Base-by-base conservation (phyloP, 2,797 vertebrate species). In the Prunella strophiata region DNA sequence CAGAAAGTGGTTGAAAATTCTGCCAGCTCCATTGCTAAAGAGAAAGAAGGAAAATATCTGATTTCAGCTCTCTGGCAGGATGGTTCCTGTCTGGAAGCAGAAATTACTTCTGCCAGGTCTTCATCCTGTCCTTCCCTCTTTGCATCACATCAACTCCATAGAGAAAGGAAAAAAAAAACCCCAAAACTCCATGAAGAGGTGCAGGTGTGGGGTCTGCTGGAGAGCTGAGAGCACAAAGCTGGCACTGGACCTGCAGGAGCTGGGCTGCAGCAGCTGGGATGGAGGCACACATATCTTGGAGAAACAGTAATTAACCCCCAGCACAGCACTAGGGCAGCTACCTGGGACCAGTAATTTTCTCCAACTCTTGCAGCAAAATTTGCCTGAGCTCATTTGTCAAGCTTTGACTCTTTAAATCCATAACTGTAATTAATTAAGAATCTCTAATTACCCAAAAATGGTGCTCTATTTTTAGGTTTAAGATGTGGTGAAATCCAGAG, bases 351-450 rank as follows among this genome's bases (percentile, higher is more conserved):
- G 89, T 54, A 77, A 94, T 93, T 94, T 93, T 92, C 91, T 77
- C 54, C 57, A 70, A 0, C 36, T 94, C 75, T 82, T 94, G 63
- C 89, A 91, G 85, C 70, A 93, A 91, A 94, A 90, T 81, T 88
- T 81, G 66, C 80, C 89, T 65, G 72, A 72, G 72, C 84, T 94
- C 68, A 88, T 94, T 94, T 88, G 96, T 94, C 82, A 86, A 47
- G 79, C 79, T 91, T 94, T 72, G 89, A 89, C 50, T 85, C 75
- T 88, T 92, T 91, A 89, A 94, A 92, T 93, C 96, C 79, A 26
- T 91, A 90, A 70, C 54, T 91, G 57, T 80, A 95, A 93, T 92
- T 84, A 90, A 95, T 96, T 94, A 94, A 66, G 88, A 73, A 90
- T 92, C 48, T 88, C 85, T 92, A 93, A 96, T 96, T 93, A 92